Conservation (phyloP, 2,113 vertebrate species). For the Sus scrofa region T2T-Sscrofa CM000828.6:56547501-56548000, state of each 20-base stretch:
- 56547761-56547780: background rate
- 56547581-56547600: background rate
- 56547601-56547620: background rate
- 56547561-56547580: background rate
- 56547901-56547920: conserved; percentile 94
- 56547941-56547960: conserved; percentile 88
- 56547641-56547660: too few relatives aligned
- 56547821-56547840: background rate
- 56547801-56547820: background rate
- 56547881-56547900: conserved; percentile 95
- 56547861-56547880: conserved; percentile 61
- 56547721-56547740: background rate
- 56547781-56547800: background rate
- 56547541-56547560: background rate
- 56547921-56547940: conserved; percentile 95
- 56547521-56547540: background rate
- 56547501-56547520: background rate
- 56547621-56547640: too few relatives aligned
- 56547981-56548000: conserved; percentile 85
- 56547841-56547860: background rate
- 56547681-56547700: too few relatives aligned
- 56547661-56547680: too few relatives aligned
- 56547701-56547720: too few relatives aligned
- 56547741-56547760: background rate
- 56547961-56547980: background rate